Conservation (phyloP, 2,888 invertebrate species). For the Mimas tiliae region DNA sequence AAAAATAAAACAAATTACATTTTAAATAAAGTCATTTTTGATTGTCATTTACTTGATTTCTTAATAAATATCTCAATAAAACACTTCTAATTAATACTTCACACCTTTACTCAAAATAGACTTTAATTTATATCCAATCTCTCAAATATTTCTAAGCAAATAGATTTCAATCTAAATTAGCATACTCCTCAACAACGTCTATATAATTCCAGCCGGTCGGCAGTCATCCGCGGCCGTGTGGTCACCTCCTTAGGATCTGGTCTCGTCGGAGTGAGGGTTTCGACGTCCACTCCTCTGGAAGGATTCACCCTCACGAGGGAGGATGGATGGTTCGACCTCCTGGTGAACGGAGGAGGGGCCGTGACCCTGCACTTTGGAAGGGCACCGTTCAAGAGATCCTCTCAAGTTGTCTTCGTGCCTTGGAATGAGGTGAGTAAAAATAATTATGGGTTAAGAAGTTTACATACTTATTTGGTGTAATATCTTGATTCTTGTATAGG, state of each 20-base stretch:
- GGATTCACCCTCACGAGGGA: constrained; percentile 97
- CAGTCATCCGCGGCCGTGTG: constrained; percentile 98
- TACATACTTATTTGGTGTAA: no score
- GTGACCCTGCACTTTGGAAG: constrained; percentile 97
- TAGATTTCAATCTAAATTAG: not conserved
- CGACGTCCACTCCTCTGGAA: constrained; percentile 96
- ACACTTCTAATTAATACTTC: no score
- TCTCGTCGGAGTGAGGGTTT: constrained; percentile 97
- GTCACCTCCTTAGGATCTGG: constrained; percentile 96
- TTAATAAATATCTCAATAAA: not conserved
- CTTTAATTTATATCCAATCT: no score
- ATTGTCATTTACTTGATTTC: not conserved
- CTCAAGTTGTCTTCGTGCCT: constrained; percentile 95
- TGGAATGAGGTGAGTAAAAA: constrained; percentile 94
- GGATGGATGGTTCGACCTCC: constrained; percentile 98
- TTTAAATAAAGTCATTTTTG: no score
- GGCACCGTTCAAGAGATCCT: constrained; percentile 94
- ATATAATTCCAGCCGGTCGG: constrained; percentile 91
- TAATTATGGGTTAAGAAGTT: no score
- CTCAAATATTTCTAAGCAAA: no score
- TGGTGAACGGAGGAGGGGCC: constrained; percentile 99
- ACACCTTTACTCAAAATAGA: no score
- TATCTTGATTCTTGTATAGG: no score
- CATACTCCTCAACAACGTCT: not conserved
- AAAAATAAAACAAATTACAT: no score